Base-by-base conservation (phyloP, 2,797 vertebrate species). In the Taenioides sp. region DNA sequence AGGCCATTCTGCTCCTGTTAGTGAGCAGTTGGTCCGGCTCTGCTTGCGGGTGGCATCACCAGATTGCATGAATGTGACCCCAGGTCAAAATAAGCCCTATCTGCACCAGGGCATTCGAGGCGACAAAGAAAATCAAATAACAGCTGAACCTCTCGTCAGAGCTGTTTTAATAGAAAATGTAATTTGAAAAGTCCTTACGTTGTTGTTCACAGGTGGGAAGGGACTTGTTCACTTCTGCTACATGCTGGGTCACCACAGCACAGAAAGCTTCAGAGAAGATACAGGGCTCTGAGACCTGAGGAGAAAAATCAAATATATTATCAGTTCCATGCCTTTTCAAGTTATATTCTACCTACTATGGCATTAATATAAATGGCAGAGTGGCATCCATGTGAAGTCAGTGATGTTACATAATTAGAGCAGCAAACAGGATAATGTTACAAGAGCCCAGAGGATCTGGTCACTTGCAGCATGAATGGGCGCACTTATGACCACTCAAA, bases 141-240 rank as follows among this genome's bases (percentile, higher is more conserved):
- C 27, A 25, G 22, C 58, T n/a, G 28, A 66, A 20, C 25, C 50
- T 52, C 37, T 59, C 34, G 49, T 12, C 43, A 25, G 57, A 31
- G 23, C 12, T 59, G 43, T 49, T 63, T 59, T 50, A 18, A 25
- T 18, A 58, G 18, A 14, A 62, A 2, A 58, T 47, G 61, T 3
- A 40, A 34, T 55, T 28, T 54, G 65, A 28, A 18, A 34, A 23
- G 60, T 43, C 77, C 90, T 90, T 78, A 92, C 91, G 5, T 78
- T 87, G 75, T 82, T 79, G 79, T 89, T 91, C 93, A 95, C 92
- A 95, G 89, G 91, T 88, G 93, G 89, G 95, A 92, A 93, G 95
- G 93, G 92, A 94, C 91, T 90, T 71, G 89, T 91, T 95, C 92
- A 93, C 93, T 92, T 94, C 95, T 92, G 91, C 88, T 92, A 91